Base-by-base conservation (phyloP, 1,140 invertebrate species). In the Tenebrio molitor region DNA sequence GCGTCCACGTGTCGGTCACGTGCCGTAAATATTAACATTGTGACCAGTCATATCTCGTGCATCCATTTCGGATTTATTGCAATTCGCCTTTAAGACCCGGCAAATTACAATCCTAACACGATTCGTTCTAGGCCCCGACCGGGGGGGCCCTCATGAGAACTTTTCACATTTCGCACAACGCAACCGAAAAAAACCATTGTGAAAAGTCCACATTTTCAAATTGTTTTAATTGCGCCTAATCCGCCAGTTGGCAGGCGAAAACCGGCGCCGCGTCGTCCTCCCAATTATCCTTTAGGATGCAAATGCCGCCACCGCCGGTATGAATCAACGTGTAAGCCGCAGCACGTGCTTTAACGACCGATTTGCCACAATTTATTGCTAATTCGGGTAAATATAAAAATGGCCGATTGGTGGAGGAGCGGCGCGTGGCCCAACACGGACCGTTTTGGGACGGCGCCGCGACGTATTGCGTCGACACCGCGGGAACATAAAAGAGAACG, bases 301-400 rank as follows among this genome's bases (percentile, higher is more conserved):
- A 58, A 58, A 58, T 58, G 21, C 50, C 29, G 50, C 12, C 21
- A 12, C 21, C 10, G 23, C 7, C 19, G 23, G 50, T 7, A 68
- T 68, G 65, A 66, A 66, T 66, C 64, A 75, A 73, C 41, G 63
- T 73, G 65, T 78, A 80, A 80, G 77, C 79, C 79, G 62, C 77
- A 78, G 58, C 79, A 80, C 79, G 77, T 74, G 77, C 65, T 67
- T 65, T 66, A 77, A 78, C 77, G 78, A 71, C 71, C 75, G 75
- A 80, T 79, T 80, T 80, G 70, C 58, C 73, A 50, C 79, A 78
- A 80, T 80, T 80, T 79, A 79, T 79, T 76, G 76, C 79, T 76
- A 77, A 79, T 80, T 80, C 75, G 68, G 46, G 70, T 76, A 79
- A 79, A 80, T 78, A 75, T 76, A 76, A 77, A 79, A 79, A 79